Conservation (phyloP, 2,888 invertebrate species). For the Chloromyia formosa region DNA sequence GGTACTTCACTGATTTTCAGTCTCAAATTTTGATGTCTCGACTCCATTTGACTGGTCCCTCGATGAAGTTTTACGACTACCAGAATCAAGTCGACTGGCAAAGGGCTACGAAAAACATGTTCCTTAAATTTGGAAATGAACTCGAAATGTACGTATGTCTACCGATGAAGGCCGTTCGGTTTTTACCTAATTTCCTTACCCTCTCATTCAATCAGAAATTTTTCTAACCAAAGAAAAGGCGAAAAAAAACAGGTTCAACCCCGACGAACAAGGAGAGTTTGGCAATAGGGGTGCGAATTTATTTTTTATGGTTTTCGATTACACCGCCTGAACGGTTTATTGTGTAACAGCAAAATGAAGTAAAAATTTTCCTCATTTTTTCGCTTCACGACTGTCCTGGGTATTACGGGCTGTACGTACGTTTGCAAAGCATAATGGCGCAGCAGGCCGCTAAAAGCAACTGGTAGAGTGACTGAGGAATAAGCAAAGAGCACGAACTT, state of each 20-base stretch:
- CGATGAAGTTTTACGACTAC: background rate
- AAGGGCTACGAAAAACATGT: background rate
- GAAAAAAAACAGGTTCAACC: background rate
- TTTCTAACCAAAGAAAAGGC: background rate
- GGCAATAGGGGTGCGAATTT: slow-evolving; percentile 2
- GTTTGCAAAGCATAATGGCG: background rate
- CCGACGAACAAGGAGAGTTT: background rate
- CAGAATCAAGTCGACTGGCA: background rate
- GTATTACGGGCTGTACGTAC: background rate
- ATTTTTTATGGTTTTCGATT: slow-evolving; percentile 4
- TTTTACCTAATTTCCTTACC: background rate
- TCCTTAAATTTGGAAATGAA: background rate
- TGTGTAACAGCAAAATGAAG: background rate
- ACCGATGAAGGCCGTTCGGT: background rate
- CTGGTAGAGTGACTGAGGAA: background rate
- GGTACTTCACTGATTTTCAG: background rate
- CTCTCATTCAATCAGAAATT: background rate
- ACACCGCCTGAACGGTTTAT: slow-evolving; percentile 14
- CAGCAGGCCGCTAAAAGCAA: background rate
- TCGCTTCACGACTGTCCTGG: slow-evolving; percentile 3
- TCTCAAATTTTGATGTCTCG: background rate
- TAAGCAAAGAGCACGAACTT: too few relatives aligned
- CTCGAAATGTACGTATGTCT: background rate
- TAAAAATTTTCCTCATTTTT: background rate
- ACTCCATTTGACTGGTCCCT: background rate